Evolutionary conservation across 2,888 invertebrate species (phyloP).

Genomic region (Dynastes tityus): DNA sequence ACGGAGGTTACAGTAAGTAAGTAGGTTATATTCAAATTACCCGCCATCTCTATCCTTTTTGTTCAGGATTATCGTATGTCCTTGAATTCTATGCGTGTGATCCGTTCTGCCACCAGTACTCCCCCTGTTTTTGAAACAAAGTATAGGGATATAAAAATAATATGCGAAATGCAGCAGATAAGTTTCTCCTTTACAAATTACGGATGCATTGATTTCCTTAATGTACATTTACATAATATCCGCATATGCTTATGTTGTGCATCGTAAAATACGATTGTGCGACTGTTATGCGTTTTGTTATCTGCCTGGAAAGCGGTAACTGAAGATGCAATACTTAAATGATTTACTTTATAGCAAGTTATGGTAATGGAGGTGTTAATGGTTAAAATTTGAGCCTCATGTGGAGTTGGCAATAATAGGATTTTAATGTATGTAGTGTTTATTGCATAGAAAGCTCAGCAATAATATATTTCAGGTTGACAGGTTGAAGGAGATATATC

Average conservation of each 20-base stretch:
- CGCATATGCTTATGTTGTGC: not conserved
- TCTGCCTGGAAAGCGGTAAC: not conserved
- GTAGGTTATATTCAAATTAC: too few species aligned
- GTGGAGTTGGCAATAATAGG: slow-evolving; percentile 1
- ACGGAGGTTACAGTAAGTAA: too few species aligned
- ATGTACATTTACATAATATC: slow-evolving; percentile 1
- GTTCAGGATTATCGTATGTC: too few species aligned
- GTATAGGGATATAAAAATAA: too few species aligned
- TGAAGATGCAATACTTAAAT: slow-evolving; percentile 5
- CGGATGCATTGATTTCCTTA: not conserved
- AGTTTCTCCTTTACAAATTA: not conserved
- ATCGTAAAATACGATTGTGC: slow-evolving; percentile 19
- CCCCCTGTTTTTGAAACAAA: too few species aligned
- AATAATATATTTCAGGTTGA: too few species aligned
- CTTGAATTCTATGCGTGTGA: too few species aligned
- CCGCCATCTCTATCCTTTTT: too few species aligned
- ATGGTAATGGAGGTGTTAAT: slow-evolving; percentile 16
- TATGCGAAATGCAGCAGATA: not conserved
- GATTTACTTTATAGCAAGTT: slow-evolving; percentile 11
- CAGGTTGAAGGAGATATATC: too few species aligned
- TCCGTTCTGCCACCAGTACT: too few species aligned
- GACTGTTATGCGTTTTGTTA: slow-evolving; percentile 1
- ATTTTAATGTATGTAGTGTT: too few species aligned
- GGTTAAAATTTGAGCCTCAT: not conserved
- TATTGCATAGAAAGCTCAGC: too few species aligned